These are phyloP conservation scores for Diadumene lineata DNA, from an alignment of 92 coral and sea anemone species.

Conservation along the genomic window DNA sequence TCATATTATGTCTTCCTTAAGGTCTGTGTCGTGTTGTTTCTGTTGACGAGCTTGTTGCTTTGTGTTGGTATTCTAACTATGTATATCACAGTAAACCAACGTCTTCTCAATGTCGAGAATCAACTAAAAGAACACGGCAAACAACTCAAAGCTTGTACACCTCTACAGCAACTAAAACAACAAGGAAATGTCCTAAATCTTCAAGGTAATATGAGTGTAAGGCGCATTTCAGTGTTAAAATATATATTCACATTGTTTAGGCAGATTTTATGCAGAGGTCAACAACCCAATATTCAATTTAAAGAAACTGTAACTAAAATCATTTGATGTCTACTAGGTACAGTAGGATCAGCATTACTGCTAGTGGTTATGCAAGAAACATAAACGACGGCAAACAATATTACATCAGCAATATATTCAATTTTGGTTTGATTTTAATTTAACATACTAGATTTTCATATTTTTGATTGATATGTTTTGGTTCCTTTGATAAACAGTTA, in stretches of 20 bases:
- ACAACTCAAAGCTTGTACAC: background rate
- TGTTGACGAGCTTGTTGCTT: background rate
- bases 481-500: background rate
- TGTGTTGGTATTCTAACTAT: background rate
- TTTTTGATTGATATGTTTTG: too few species aligned
- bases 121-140: background rate
- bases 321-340: too few species aligned
- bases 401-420: too few species aligned
- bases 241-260: background rate
- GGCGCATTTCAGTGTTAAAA: background rate
- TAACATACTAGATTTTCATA: too few species aligned
- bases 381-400: too few species aligned
- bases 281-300: background rate
- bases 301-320: background rate
- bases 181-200: background rate
- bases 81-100: background rate
- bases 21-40: background rate
- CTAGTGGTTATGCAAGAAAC: too few species aligned
- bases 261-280: background rate
- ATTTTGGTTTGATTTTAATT: too few species aligned
- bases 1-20: too few species aligned
- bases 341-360: too few species aligned
- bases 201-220: background rate
- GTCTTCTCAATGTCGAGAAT: slow-evolving; percentile 4
- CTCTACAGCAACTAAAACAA: background rate